Evolutionary conservation across 2,888 invertebrate species (phyloP).

Genomic region (Caenorhabditis doughertyi): DNA sequence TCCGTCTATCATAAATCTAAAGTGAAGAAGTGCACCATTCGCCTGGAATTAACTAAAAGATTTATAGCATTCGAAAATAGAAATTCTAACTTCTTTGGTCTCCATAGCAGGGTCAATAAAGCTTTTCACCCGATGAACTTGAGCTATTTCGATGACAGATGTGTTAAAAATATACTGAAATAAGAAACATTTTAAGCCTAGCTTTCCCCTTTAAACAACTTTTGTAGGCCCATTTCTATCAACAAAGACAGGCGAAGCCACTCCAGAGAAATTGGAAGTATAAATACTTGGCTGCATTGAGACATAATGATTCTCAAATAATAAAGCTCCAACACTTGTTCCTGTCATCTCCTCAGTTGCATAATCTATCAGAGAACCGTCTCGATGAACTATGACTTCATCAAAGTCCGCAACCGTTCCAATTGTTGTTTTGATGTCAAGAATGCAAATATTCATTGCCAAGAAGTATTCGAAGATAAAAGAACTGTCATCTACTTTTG

Average conservation of each 20-base stretch:
- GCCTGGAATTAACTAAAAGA: no score
- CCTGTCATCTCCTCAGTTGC: constrained; percentile 11
- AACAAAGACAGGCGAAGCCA: constrained; percentile 4
- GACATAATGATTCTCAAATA: constrained; percentile 32
- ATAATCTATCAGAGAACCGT: constrained; percentile 29
- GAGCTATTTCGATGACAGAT: constrained; percentile 39
- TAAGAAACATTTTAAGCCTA: background rate
- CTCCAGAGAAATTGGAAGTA: constrained; percentile 30
- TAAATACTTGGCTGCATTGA: constrained; percentile 47
- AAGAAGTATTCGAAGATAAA: constrained; percentile 66
- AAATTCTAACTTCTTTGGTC: no score
- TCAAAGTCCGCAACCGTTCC: constrained; percentile 71
- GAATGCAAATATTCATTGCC: constrained; percentile 70
- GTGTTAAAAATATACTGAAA: constrained; percentile 45
- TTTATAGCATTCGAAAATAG: no score
- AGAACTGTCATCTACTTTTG: constrained; percentile 53
- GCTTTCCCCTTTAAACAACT: no score
- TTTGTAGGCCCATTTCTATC: constrained; percentile 34
- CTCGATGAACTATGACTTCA: constrained; percentile 58
- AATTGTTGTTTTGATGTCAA: constrained; percentile 59
- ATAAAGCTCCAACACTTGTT: constrained; percentile 33
- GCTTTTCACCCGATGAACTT: constrained; percentile 40
- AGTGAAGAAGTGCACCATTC: constrained; percentile 30
- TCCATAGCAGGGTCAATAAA: constrained; percentile 17
- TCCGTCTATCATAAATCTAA: constrained; percentile 3